These are phyloP conservation scores for Adelphocoris suturalis DNA, from an alignment of 2,888 invertebrate genomes.

Conservation along the genomic window DNA sequence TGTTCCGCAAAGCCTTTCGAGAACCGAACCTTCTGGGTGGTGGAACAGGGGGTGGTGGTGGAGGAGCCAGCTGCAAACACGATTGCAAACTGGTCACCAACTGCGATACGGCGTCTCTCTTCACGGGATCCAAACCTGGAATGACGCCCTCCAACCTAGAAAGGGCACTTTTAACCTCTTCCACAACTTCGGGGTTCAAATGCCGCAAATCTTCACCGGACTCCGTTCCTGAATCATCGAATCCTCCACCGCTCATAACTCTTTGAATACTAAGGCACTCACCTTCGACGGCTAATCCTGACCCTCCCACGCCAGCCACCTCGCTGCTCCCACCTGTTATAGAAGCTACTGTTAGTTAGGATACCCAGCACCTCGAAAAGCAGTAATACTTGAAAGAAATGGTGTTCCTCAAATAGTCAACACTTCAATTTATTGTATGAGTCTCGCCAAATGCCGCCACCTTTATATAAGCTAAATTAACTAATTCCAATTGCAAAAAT, in stretches of 20 bases:
- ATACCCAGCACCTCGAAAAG: slow-evolving; percentile 69
- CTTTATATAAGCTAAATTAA: neutral
- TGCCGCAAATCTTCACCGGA: slow-evolving; percentile 85
- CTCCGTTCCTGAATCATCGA: slow-evolving; percentile 85
- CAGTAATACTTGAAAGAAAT: slow-evolving; percentile 64
- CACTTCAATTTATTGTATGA: neutral
- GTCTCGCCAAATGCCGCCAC: slow-evolving; percentile 8
- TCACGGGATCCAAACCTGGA: slow-evolving; percentile 80
- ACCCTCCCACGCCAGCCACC: slow-evolving; percentile 62
- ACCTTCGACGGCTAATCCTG: slow-evolving; percentile 64
- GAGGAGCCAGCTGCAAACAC: slow-evolving; percentile 78
- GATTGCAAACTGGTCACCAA: slow-evolving; percentile 86
- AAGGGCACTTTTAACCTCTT: slow-evolving; percentile 89
- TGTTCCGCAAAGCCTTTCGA: slow-evolving; percentile 81
- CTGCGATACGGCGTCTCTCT: slow-evolving; percentile 83
- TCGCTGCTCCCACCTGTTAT: slow-evolving; percentile 70
- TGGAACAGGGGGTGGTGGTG: slow-evolving; percentile 68
- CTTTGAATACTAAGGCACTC: slow-evolving; percentile 64
- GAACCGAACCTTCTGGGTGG: slow-evolving; percentile 79
- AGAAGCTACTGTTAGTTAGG: slow-evolving; percentile 68
- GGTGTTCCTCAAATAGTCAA: neutral
- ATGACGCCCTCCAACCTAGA: slow-evolving; percentile 87
- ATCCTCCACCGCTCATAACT: slow-evolving; percentile 66
- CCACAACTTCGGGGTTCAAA: slow-evolving; percentile 83
- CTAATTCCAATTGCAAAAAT: too few species aligned